A percentile compares a stretch with the other conserved stretches of the same genome.
Conservation (phyloP, 92 coral and sea anemone genomes). For the Chrysogorgia sp. region DNA sequence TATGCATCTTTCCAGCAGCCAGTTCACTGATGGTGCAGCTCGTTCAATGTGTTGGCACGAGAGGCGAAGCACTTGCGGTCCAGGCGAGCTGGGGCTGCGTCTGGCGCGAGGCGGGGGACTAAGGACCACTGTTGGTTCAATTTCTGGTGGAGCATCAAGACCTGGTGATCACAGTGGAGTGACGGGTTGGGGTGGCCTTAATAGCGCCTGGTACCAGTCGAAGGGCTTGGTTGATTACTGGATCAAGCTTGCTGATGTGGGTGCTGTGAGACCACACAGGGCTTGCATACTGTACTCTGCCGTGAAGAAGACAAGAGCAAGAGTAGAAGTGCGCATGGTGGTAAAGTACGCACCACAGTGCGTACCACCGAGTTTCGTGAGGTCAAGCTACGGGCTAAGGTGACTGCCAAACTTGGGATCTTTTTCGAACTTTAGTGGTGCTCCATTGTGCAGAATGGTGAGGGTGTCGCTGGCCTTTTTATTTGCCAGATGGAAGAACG, state of each 20-base stretch:
- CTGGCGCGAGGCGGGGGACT: conserved; percentile 24
- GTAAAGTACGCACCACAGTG: conserved; percentile 30
- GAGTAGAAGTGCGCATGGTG: conserved; percentile 18
- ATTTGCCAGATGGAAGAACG: too few species aligned
- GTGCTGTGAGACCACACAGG: conserved; percentile 28
- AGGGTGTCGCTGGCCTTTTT: too few species aligned
- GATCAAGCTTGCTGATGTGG: conserved; percentile 29
- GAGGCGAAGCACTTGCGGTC: too few species aligned
- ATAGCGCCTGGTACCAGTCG: conserved; percentile 20
- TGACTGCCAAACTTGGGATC: too few species aligned
- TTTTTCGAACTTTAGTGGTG: too few species aligned
- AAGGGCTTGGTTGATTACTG: conserved; percentile 44
- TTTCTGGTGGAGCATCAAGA: conserved; percentile 24
- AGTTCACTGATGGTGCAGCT: too few species aligned
- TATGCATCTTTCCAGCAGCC: too few species aligned
- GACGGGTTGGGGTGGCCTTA: conserved; percentile 30
- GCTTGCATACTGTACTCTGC: conserved; percentile 37
- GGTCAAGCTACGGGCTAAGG: too few species aligned
- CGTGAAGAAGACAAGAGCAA: conserved; percentile 33
- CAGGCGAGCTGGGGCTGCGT: too few species aligned
- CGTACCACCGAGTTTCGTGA: not conserved
- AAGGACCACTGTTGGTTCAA: not conserved
- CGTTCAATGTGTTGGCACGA: conserved; percentile 2
- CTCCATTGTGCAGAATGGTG: too few species aligned
- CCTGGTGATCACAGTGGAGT: conserved; percentile 31